Conservation (phyloP, 1,140 invertebrate species). For the Anadara kagoshimensis region DNA sequence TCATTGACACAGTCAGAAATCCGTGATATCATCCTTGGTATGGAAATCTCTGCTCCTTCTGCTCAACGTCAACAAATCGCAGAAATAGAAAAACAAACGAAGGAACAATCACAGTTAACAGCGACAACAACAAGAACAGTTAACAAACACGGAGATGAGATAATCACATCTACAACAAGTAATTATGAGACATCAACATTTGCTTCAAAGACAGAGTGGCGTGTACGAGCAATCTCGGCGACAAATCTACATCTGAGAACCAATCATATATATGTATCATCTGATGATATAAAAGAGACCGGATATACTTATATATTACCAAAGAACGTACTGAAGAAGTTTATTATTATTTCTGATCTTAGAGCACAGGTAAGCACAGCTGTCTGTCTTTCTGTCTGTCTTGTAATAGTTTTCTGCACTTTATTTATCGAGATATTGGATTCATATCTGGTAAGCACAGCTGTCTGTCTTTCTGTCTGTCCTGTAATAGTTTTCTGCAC, state of each 20-base stretch:
- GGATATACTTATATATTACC: slow-evolving; percentile 99
- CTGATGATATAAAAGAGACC: slow-evolving; percentile 99
- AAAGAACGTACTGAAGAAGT: slow-evolving; percentile 99
- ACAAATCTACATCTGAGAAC: slow-evolving; percentile 98
- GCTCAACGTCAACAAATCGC: slow-evolving; percentile 99
- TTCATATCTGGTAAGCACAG: not conserved
- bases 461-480: too few species aligned
- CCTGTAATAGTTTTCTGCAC: too few species aligned
- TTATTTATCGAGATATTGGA: too few species aligned
- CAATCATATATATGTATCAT: slow-evolving; percentile 99
- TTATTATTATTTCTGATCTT: slow-evolving; percentile 99
- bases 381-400: not conserved
- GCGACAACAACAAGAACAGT: slow-evolving; percentile 98
- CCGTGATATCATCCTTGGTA: slow-evolving; percentile 98
- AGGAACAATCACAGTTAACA: slow-evolving; percentile 98
- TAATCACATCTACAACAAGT: slow-evolving; percentile 98
- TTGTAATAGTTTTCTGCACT: too few species aligned
- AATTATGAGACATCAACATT: slow-evolving; percentile 99
- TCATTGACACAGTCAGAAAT: slow-evolving; percentile 99
- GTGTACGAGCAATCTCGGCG: slow-evolving; percentile 97
- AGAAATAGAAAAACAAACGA: slow-evolving; percentile 99
- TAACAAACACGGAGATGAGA: slow-evolving; percentile 99
- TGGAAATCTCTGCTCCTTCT: slow-evolving; percentile 99
- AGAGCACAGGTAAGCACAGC: slow-evolving; percentile 88
- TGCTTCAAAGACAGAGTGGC: slow-evolving; percentile 99